A percentile compares a stretch with the other conserved stretches of the same genome.
phyloP scores from a whole-genome alignment of 2,888 invertebrate species.

The Spilarctia lutea region DNA sequence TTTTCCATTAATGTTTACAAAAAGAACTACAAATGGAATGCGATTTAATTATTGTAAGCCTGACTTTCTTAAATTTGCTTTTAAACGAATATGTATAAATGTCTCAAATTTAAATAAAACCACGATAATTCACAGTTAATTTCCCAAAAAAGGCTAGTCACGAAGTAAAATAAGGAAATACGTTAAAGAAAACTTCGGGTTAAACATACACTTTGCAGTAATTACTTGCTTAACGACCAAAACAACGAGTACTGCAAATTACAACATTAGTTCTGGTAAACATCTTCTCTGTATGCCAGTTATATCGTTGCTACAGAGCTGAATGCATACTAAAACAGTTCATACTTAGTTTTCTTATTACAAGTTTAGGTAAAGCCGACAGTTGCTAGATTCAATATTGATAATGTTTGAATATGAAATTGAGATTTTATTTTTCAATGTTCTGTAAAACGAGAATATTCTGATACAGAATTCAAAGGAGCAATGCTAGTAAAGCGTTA shows the following conservation, averaged over 20 bases:
- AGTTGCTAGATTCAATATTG: constrained; percentile 16
- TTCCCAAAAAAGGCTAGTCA: neutral
- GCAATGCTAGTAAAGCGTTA: neutral
- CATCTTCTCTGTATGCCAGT: constrained; percentile 33
- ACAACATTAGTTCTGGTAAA: constrained; percentile 29
- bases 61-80: too few relatives aligned
- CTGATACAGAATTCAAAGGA: neutral
- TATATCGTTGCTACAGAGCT: constrained; percentile 31
- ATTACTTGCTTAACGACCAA: constrained; percentile 37
- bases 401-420: constrained; percentile 16
- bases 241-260: constrained; percentile 35
- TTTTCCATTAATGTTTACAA: too few relatives aligned
- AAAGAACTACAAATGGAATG: too few relatives aligned
- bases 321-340: constrained; percentile 37
- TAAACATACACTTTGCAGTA: constrained; percentile 31
- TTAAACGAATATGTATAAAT: too few relatives aligned
- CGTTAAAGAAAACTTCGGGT: neutral
- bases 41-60: too few relatives aligned
- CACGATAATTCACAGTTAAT: neutral
- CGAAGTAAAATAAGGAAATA: constrained; percentile 8
- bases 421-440: constrained; percentile 12
- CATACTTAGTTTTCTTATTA: constrained; percentile 15
- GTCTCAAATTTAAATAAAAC: neutral
- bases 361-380: constrained; percentile 3
- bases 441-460: neutral